Conservation (phyloP, 2,888 invertebrate species). For the Euplexia lucipara region DNA sequence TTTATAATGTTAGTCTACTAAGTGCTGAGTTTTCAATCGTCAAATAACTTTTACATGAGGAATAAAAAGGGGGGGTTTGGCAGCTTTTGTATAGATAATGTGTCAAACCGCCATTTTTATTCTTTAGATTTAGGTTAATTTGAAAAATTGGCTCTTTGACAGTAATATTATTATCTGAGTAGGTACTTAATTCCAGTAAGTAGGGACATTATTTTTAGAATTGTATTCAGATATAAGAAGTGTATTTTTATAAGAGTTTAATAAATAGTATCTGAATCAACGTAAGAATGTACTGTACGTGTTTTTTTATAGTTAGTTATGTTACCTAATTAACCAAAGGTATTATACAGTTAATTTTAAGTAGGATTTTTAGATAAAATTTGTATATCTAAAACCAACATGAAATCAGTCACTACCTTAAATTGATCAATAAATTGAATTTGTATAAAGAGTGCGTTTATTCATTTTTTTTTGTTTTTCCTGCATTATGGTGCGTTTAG, state of each 20-base stretch:
- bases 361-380: constrained; percentile 55
- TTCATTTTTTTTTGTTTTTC: not conserved
- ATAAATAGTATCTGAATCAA: constrained; percentile 34
- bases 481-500: too few relatives aligned
- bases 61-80: too few relatives aligned
- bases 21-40: too few relatives aligned
- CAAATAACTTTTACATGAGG: too few relatives aligned
- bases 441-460: constrained; percentile 6
- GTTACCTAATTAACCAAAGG: constrained; percentile 90
- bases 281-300: constrained; percentile 36
- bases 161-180: too few relatives aligned
- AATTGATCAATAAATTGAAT: constrained; percentile 66
- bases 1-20: not conserved
- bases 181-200: constrained; percentile 35
- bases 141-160: too few relatives aligned
- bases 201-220: constrained; percentile 37
- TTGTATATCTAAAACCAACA: constrained; percentile 57
- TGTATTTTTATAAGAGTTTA: constrained; percentile 41
- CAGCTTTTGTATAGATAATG: too few relatives aligned
- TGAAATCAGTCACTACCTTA: constrained; percentile 81
- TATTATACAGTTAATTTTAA: constrained; percentile 70
- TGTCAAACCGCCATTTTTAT: too few relatives aligned
- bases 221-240: constrained; percentile 32
- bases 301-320: constrained; percentile 67
- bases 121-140: too few relatives aligned